Evolutionary conservation across 1,140 invertebrate species (phyloP).

Genomic region (Diuraphis noxia): DNA sequence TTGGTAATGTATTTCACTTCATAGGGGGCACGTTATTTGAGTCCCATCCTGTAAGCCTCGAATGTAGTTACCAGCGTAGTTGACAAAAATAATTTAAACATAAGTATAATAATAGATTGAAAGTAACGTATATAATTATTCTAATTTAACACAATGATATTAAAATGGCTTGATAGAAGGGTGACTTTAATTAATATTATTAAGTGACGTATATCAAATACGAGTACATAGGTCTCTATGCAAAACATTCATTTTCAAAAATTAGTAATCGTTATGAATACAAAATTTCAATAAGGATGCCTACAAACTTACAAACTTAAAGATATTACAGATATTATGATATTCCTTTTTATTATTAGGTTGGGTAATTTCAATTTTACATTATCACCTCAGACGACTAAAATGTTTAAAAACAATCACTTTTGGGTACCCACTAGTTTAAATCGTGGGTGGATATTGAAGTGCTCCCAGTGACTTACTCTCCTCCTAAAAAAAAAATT

Average conservation of each 20-base stretch:
- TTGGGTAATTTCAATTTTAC: not conserved
- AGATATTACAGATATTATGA: too few relatives aligned
- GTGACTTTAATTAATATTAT: not conserved
- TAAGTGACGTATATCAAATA: not conserved
- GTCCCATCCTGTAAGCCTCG: too few relatives aligned
- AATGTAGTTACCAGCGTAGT: too few relatives aligned
- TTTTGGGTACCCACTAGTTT: too few relatives aligned
- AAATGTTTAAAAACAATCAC: too few relatives aligned
- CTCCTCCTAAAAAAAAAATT: too few relatives aligned
- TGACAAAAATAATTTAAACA: not conserved
- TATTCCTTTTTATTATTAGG: not conserved
- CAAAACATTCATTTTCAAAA: not conserved
- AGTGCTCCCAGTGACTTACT: too few relatives aligned
- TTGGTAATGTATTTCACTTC: not conserved
- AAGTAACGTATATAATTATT: not conserved
- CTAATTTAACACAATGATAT: not conserved
- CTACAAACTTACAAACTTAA: too few relatives aligned
- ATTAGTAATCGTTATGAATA: not conserved
- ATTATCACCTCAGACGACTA: not conserved
- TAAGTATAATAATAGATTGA: not conserved
- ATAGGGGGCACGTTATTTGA: not conserved
- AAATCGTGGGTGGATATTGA: too few relatives aligned
- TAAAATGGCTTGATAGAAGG: not conserved
- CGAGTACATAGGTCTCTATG: too few relatives aligned
- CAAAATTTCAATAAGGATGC: not conserved